Conservation (phyloP, 2,797 vertebrate genomes). For the Premnoplex brunnescens region DNA sequence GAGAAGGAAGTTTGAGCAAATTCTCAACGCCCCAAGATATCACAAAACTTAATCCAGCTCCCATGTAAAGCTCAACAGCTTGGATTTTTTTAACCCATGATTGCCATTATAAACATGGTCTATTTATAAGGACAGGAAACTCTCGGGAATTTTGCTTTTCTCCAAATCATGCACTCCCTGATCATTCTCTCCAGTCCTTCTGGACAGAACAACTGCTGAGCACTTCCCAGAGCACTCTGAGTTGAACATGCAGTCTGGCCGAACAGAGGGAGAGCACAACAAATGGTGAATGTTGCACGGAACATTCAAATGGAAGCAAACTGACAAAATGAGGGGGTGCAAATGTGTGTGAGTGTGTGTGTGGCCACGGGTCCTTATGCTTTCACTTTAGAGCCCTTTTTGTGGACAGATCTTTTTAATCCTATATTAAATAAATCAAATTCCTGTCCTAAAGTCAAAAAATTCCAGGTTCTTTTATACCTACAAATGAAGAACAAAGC, state of each 20-base stretch:
- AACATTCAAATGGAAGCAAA: background rate
- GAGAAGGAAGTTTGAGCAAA: background rate
- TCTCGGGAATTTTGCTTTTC: background rate
- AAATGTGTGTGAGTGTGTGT: background rate
- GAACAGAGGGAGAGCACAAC: background rate
- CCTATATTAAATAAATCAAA: background rate
- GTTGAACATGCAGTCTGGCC: background rate
- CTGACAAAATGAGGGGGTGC: background rate
- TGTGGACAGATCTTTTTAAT: background rate
- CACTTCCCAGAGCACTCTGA: background rate
- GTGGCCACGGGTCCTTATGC: background rate
- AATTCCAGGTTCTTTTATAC: background rate
- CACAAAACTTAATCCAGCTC: background rate
- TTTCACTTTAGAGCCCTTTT: background rate
- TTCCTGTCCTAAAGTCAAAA: background rate
- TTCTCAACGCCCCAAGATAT: background rate
- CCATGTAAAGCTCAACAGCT: background rate
- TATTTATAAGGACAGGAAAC: background rate
- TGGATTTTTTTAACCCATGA: background rate
- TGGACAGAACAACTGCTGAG: background rate
- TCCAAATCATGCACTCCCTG: background rate
- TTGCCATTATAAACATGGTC: background rate
- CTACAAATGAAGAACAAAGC: background rate
- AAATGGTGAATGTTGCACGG: background rate
- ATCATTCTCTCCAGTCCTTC: background rate